phyloP scores from a whole-genome alignment of 2,113 vertebrate genomes.

The Oncorhynchus keta region DNA sequence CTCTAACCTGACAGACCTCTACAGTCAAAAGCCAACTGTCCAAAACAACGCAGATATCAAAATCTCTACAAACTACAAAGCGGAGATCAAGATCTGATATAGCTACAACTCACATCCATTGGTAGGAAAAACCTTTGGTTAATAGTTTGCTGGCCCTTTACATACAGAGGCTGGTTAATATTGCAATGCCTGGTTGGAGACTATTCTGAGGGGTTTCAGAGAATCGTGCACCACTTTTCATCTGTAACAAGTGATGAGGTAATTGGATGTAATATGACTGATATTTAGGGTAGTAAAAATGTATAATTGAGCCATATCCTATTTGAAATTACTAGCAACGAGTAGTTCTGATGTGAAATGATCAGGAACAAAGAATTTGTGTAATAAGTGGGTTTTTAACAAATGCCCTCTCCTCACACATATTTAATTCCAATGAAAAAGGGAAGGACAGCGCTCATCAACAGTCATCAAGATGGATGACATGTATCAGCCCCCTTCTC shows the following conservation, averaged over 20 bases:
- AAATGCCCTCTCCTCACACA: conserved; percentile 8
- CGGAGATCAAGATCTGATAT: conserved; percentile 8
- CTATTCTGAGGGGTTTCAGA: background rate
- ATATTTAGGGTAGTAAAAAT: background rate
- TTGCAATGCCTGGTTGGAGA: background rate
- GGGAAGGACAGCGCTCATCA: conserved; percentile 16
- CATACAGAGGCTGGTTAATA: background rate
- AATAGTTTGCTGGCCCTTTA: background rate
- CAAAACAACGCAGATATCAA: conserved; percentile 22
- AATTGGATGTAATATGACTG: background rate
- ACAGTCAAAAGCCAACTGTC: conserved; percentile 37
- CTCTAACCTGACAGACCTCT: conserved; percentile 11
- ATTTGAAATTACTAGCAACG: background rate
- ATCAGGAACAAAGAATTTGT: background rate
- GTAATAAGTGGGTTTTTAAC: conserved; percentile 12
- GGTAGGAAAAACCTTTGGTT: background rate
- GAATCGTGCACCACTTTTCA: background rate
- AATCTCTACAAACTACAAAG: conserved; percentile 18
- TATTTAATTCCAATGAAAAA: conserved; percentile 32
- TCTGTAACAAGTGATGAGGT: background rate
- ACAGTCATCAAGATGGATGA: conserved; percentile 4
- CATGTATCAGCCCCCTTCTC: conserved; percentile 2
- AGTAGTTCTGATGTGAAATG: background rate
- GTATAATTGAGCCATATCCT: background rate
- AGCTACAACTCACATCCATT: background rate